phyloP scores from a whole-genome alignment of 2,113 vertebrate species.

The Hyaena hyaena region DNA sequence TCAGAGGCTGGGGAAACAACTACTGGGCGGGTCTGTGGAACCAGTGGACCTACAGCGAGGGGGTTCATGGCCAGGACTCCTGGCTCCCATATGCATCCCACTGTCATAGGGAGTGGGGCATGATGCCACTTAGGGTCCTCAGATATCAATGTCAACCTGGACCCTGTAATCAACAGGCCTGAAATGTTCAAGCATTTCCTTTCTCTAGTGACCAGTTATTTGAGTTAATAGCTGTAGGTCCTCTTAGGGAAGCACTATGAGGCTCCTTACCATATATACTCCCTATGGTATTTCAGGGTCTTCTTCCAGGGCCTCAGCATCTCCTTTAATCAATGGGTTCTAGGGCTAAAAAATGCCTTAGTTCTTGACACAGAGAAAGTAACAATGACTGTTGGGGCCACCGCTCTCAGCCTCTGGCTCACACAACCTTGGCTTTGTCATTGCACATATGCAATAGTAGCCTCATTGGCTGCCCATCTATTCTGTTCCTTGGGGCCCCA shows the following conservation, averaged over 20 bases:
- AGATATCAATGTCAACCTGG: background rate
- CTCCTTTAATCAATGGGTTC: background rate
- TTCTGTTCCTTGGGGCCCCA: background rate
- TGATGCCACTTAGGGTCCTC: background rate
- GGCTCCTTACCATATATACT: background rate
- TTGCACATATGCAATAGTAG: background rate
- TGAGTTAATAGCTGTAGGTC: background rate
- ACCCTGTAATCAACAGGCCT: background rate
- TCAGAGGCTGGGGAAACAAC: background rate
- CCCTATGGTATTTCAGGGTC: background rate
- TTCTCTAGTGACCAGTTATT: background rate
- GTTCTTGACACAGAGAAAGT: background rate
- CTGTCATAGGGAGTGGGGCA: background rate
- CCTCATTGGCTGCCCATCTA: background rate
- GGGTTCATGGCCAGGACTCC: background rate
- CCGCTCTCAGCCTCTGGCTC: background rate
- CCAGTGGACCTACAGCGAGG: too few relatives aligned
- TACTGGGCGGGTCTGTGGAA: background rate
- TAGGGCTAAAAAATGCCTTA: background rate
- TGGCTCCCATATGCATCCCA: background rate
- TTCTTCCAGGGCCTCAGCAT: background rate
- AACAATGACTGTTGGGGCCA: background rate
- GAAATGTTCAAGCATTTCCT: background rate
- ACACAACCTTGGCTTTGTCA: background rate
- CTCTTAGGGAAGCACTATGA: background rate